Conservation (phyloP, 2,113 vertebrate genomes). For the human (Homo sapiens) region DNA sequence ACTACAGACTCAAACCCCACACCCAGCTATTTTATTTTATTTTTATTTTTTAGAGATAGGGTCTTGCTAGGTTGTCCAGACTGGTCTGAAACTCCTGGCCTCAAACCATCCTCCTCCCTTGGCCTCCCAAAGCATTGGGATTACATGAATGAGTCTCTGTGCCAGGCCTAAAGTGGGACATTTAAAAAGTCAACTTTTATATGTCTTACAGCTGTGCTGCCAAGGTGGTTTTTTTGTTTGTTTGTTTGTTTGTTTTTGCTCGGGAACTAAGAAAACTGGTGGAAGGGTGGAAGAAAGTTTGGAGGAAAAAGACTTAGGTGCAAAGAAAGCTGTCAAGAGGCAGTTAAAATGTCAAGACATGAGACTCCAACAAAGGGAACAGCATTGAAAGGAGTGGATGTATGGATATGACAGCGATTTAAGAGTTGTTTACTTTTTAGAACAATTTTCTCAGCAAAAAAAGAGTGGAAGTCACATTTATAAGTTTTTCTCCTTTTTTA, state of each 20-base stretch:
- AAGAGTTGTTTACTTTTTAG: not conserved
- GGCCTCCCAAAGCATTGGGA: no score
- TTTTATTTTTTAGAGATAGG: no score
- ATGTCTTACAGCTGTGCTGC: not conserved
- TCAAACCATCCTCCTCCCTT: no score
- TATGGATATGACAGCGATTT: not conserved
- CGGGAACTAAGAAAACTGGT: slow-evolving; percentile 20
- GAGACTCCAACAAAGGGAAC: not conserved
- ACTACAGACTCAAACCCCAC: no score
- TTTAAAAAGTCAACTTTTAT: slow-evolving; percentile 26
- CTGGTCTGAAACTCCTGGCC: no score
- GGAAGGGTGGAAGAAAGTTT: not conserved
- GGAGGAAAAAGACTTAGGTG: not conserved
- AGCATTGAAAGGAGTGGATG: slow-evolving; percentile 35
- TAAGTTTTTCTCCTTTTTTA: not conserved
- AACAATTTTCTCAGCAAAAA: not conserved
- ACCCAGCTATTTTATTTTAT: no score
- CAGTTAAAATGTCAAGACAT: not conserved
- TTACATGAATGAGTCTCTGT: no score
- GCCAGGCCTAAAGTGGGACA: not conserved
- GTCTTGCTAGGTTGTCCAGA: no score
- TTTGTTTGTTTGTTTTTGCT: not conserved
- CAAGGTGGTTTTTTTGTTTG: not conserved
- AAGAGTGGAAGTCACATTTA: not conserved
- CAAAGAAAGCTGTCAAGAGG: not conserved